Conservation (phyloP, 1,140 invertebrate genomes). For the Drosophila kepulauana region DNA sequence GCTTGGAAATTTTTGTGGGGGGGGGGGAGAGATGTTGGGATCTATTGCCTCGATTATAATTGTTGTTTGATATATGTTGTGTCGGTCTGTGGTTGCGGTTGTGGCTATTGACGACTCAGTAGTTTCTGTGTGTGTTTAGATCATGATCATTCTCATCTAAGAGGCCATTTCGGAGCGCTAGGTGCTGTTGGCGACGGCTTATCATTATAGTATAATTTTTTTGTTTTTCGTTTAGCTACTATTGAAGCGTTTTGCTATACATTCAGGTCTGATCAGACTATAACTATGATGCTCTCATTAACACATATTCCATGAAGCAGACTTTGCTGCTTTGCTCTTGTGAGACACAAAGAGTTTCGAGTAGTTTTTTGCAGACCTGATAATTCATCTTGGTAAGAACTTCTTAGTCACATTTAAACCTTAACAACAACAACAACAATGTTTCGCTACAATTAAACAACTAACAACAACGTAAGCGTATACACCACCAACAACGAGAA, state of each 20-base stretch:
- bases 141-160: conserved; percentile 20
- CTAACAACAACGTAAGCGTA: conserved; percentile 82
- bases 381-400: conserved; percentile 62
- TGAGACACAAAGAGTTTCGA: neutral
- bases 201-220: conserved; percentile 1
- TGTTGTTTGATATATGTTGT: conserved; percentile 4
- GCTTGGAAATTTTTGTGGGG: conserved; percentile 30
- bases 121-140: conserved; percentile 4
- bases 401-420: conserved; percentile 77
- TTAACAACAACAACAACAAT: conserved; percentile 83
- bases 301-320: neutral
- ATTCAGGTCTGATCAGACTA: conserved; percentile 38
- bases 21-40: neutral
- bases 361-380: conserved; percentile 18
- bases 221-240: conserved; percentile 54
- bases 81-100: conserved; percentile 37
- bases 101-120: conserved; percentile 47
- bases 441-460: conserved; percentile 82
- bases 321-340: neutral
- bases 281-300: conserved; percentile 26
- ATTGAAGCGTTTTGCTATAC: conserved; percentile 76
- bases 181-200: conserved; percentile 49
- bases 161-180: conserved; percentile 46
- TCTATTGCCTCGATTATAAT: conserved; percentile 61
- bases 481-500: conserved; percentile 53